Base-by-base conservation (phyloP, 1,140 invertebrate genomes). In the Sitodiplosis mosellana region DNA sequence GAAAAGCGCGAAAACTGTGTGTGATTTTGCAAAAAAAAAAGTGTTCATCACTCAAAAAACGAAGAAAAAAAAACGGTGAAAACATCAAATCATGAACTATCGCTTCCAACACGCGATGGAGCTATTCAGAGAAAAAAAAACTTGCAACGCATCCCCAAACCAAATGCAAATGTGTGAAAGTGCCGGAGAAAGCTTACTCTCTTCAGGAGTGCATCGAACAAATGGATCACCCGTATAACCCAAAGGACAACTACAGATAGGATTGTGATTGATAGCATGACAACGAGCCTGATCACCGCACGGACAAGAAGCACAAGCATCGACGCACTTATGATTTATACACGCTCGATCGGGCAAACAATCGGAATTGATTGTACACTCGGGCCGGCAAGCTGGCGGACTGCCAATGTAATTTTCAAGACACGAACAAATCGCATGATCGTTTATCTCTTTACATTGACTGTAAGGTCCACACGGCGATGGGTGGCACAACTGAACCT, bases 231-330 rank as follows among this genome's bases (percentile, higher is more conserved):
- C 78, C 34, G 67, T 72, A 54, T 68, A 80, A 37, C 74, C 76
- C 52, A 57, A 54, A 34, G 68, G 63, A 55, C 82, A 85, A 46
- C 69, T 73, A 59, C 82, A 85, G 41, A 75, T 76, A 0, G 81
- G 74, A 34, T 77, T 75, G 54, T 85, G 81, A 63, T 78, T 81
- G 34, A 78, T 67, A 3, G 81, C 78, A 54, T 71, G 70, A 56
- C 83, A 86, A 46, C 73, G 62, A 10, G 81, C 76, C 57, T 81
- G 77, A 2, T 69, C 53, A 21, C 79, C 81, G 60, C 82, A 85
- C 3, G 27, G 27, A 22, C 77, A 74, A 41, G 76, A 77, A 11
- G 70, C 66, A 57, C 78, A 81, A 33, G 77, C 77, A 56, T 81
- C 72, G 48, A 67, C 66, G 59, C 82, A 85, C 56, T 76, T 80